These are phyloP conservation scores for Bombus cullumanus DNA, from an alignment of 1,140 invertebrate genomes.

Conservation along the genomic window DNA sequence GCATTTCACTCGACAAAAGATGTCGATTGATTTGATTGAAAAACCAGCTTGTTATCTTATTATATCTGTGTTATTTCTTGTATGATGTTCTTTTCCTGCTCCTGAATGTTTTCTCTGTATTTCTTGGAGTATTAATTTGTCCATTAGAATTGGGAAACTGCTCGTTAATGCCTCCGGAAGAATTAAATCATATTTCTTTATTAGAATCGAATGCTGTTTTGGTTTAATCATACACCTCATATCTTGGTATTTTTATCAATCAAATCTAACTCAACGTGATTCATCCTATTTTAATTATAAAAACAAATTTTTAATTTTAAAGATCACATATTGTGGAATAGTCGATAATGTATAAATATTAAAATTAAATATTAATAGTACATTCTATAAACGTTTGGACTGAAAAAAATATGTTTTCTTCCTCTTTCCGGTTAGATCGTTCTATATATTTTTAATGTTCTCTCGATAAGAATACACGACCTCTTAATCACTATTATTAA, in stretches of 20 bases:
- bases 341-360: background rate
- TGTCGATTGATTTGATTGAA: background rate
- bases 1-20: slow-evolving; percentile 3
- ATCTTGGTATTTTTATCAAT: background rate
- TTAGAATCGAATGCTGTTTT: background rate
- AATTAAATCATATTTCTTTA: background rate
- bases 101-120: background rate
- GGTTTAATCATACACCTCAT: background rate
- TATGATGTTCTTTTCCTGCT: background rate
- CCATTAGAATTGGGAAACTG: background rate
- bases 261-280: too few relatives aligned
- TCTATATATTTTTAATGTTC: too few relatives aligned
- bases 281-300: background rate
- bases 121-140: background rate
- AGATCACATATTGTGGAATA: background rate
- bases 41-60: background rate
- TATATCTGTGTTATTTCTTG: background rate
- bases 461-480: background rate
- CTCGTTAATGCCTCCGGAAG: background rate
- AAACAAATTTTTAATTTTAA: background rate
- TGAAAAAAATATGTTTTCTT: background rate
- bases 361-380: background rate
- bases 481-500: background rate
- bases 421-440: background rate
- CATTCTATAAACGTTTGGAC: background rate